phyloP scores from a whole-genome alignment of 2,113 vertebrate genomes.

The Pipa parva region DNA sequence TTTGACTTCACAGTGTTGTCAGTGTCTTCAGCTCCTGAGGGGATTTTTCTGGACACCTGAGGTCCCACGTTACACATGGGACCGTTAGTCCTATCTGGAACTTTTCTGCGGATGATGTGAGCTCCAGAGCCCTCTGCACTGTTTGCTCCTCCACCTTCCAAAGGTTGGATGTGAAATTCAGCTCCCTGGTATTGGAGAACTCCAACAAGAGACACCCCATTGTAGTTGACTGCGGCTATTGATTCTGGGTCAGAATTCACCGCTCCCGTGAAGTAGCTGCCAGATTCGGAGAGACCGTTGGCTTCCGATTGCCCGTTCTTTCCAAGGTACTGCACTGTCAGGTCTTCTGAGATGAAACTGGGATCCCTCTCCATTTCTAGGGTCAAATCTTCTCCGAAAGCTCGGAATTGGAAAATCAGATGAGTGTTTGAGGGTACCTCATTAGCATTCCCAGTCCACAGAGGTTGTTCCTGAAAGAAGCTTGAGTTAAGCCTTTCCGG shows the following conservation, averaged over 20 bases:
- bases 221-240: conserved; percentile 55
- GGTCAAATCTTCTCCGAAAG: conserved; percentile 51
- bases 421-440: conserved; percentile 15
- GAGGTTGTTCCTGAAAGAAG: neutral
- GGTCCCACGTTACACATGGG: conserved; percentile 58
- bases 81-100: conserved; percentile 46
- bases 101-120: conserved; percentile 55
- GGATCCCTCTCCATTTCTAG: conserved; percentile 56
- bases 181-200: conserved; percentile 57
- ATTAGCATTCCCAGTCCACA: conserved; percentile 13
- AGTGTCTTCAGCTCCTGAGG: neutral
- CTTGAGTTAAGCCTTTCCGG: conserved; percentile 52
- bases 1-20: neutral
- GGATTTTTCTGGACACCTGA: conserved; percentile 19
- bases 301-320: conserved; percentile 24
- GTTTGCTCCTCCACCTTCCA: conserved; percentile 50
- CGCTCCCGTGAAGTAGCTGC: conserved; percentile 55
- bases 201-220: conserved; percentile 50
- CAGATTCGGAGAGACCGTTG: conserved; percentile 47
- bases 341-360: conserved; percentile 50
- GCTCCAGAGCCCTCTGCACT: conserved; percentile 50
- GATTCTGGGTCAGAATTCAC: conserved; percentile 58
- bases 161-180: conserved; percentile 59
- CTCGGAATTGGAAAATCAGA: conserved; percentile 46
- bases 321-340: conserved; percentile 61